phyloP scores from a whole-genome alignment of 2,797 vertebrate genomes.

The Tokudaia muenninki region DNA sequence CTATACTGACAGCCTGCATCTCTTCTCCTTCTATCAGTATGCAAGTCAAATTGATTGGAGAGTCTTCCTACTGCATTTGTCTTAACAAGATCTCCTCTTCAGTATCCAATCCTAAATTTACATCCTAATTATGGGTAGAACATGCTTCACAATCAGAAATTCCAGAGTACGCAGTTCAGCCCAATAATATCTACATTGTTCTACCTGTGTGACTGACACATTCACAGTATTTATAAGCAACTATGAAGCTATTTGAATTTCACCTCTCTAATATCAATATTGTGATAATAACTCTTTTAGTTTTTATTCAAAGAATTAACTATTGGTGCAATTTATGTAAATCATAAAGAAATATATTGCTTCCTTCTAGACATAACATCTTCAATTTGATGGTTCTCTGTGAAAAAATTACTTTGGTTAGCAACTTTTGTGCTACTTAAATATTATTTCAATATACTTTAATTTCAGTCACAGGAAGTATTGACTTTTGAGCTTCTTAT shows the following conservation, averaged over 20 bases:
- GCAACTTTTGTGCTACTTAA: constrained; percentile 35
- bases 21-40: neutral
- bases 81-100: neutral
- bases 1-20: neutral
- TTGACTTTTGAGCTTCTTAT: constrained; percentile 40
- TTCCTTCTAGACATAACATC: neutral
- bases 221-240: neutral
- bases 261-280: neutral
- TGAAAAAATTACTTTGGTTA: constrained; percentile 65
- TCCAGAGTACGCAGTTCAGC: neutral
- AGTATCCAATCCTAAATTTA: neutral
- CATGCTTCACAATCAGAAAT: neutral
- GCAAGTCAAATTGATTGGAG: neutral
- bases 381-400: constrained; percentile 17
- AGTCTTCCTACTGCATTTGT: neutral
- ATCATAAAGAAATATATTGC: constrained; percentile 21
- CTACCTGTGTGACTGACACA: neutral
- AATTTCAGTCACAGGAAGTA: constrained; percentile 57
- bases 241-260: neutral
- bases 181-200: neutral
- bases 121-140: neutral
- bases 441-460: constrained; percentile 59
- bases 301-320: neutral
- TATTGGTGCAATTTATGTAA: constrained; percentile 33
- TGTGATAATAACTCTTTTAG: neutral